A percentile compares a stretch with the other conserved stretches of the same genome.
These are phyloP conservation scores for Coranthus polyacanthus DNA, from an alignment of 2,797 vertebrate species.

Conservation along the genomic window DNA sequence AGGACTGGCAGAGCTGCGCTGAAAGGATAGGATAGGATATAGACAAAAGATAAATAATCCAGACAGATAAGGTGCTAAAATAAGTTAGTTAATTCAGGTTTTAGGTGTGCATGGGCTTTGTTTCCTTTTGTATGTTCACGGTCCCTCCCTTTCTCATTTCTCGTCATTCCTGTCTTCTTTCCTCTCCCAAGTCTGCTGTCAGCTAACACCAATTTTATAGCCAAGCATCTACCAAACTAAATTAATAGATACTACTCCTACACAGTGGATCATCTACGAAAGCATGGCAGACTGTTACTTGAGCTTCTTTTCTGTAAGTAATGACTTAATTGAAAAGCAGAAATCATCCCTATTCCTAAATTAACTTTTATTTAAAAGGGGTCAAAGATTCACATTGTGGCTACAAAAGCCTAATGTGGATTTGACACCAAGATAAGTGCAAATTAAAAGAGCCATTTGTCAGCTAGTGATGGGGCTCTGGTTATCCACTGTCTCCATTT, in stretches of 20 bases:
- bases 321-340: slow-evolving; percentile 14
- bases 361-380: slow-evolving; percentile 22
- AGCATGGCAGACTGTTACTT: background rate
- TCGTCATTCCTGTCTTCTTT: slow-evolving; percentile 5
- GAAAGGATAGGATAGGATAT: background rate
- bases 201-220: slow-evolving; percentile 9
- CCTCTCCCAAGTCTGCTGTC: slow-evolving; percentile 32
- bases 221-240: background rate
- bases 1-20: slow-evolving; percentile 7
- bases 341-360: slow-evolving; percentile 2
- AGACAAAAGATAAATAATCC: slow-evolving; percentile 20
- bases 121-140: slow-evolving; percentile 15
- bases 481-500: slow-evolving; percentile 35
- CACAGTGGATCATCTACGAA: too few species aligned
- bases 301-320: slow-evolving; percentile 1
- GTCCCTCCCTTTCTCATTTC: slow-evolving; percentile 25
- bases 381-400: slow-evolving; percentile 20
- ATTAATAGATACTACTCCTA: background rate
- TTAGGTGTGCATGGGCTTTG: background rate
- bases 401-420: slow-evolving; percentile 27
- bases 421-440: slow-evolving; percentile 42
- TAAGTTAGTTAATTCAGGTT: slow-evolving; percentile 16
- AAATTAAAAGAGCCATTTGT: slow-evolving; percentile 28
- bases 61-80: slow-evolving; percentile 7
- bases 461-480: slow-evolving; percentile 23